Evolutionary conservation across 2,888 invertebrate genomes (phyloP).

Genomic region (Phaonia tiefii): DNA sequence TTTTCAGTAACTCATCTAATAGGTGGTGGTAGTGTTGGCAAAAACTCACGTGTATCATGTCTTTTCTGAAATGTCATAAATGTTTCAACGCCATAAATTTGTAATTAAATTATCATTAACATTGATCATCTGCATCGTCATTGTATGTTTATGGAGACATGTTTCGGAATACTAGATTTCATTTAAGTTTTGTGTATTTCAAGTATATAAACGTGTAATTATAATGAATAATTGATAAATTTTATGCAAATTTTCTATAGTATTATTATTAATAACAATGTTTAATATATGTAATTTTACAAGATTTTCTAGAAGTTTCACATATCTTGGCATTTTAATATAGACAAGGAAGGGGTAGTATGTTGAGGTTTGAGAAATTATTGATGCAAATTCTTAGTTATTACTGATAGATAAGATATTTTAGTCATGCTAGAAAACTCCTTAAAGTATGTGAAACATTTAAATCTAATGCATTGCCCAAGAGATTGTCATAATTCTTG

Average conservation of each 20-base stretch:
- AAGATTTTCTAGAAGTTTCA: conserved; percentile 55
- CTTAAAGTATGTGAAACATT: too few relatives aligned
- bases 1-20: conserved; percentile 11
- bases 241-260: conserved; percentile 57
- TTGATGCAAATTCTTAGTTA: too few relatives aligned
- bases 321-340: not conserved
- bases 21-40: not conserved
- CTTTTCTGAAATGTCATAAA: conserved; percentile 58
- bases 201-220: conserved; percentile 53
- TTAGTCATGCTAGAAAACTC: too few relatives aligned
- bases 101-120: conserved; percentile 60
- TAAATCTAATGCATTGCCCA: too few relatives aligned
- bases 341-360: not conserved
- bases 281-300: conserved; percentile 36
- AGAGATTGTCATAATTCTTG: too few relatives aligned
- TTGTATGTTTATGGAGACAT: conserved; percentile 5
- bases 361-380: too few relatives aligned
- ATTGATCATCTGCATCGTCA: conserved; percentile 11
- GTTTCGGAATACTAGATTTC: conserved; percentile 30
- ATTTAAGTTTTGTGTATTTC: not conserved
- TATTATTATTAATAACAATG: conserved; percentile 26
- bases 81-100: conserved; percentile 57
- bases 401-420: too few relatives aligned
- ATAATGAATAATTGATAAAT: conserved; percentile 60
- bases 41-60: conserved; percentile 64